phyloP scores from a whole-genome alignment of 2,797 vertebrate species.

The Jordanella pulchra region DNA sequence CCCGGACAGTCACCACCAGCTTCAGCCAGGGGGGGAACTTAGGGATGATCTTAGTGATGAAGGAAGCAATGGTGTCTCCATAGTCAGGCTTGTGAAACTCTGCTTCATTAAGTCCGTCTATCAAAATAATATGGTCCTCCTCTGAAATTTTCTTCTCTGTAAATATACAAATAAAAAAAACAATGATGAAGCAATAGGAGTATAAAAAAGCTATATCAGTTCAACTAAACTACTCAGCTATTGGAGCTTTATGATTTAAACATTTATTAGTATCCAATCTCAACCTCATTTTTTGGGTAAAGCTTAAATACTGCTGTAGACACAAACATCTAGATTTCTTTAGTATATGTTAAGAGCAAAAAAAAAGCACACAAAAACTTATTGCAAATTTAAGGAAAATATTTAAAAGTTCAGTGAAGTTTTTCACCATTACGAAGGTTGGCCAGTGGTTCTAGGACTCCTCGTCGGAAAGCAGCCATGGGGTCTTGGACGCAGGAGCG shows the following conservation, averaged over 20 bases:
- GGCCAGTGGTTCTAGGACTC: constrained; percentile 89
- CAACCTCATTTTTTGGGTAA: no score
- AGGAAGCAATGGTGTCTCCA: constrained; percentile 95
- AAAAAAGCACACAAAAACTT: not conserved
- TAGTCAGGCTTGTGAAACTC: constrained; percentile 99
- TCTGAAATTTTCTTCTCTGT: constrained; percentile 93
- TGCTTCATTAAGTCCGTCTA: constrained; percentile 96
- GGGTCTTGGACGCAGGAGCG: constrained; percentile 97
- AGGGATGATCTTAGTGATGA: constrained; percentile 90
- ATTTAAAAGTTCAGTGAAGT: not conserved
- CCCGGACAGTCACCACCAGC: constrained; percentile 91
- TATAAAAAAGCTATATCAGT: not conserved
- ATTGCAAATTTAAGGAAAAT: constrained; percentile 1
- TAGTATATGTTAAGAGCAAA: not conserved
- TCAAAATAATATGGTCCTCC: constrained; percentile 93
- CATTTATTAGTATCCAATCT: not conserved
- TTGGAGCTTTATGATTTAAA: constrained; percentile 1
- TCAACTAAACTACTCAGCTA: constrained; percentile 5
- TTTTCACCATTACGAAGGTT: constrained; percentile 88
- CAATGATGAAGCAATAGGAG: not conserved
- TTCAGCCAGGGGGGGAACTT: constrained; percentile 96
- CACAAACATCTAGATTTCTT: not conserved
- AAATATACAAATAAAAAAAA: constrained; percentile 38
- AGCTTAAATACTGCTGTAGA: not conserved
- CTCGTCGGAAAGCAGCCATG: constrained; percentile 88